Base-by-base conservation (phyloP, 2,113 vertebrate genomes). In the Hemiprocne comata region DNA sequence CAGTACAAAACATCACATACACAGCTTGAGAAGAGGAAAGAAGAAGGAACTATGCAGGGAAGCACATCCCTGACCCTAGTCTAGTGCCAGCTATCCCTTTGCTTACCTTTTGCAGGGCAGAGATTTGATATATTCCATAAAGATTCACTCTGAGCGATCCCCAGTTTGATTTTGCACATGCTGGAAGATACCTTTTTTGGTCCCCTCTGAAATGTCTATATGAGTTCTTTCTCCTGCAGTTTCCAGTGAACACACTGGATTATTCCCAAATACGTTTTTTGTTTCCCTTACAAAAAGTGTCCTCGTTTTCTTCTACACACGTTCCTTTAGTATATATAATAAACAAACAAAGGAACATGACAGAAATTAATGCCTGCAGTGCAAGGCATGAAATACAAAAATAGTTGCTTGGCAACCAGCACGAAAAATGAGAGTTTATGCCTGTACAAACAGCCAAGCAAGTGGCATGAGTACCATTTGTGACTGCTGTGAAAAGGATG, bases 341-440 rank as follows among this genome's bases (percentile, higher is more conserved):
- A 96, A 97, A 93, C 87, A 95, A 96, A 95, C n/a, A 88, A 75
- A 93, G 65, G 51, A 93, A 92, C 76, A 88, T 54, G 85, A 93
- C 73, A 86, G 53, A 95, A 96, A 97, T 96, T 91, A 96, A 96
- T 92, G 90, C 57, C 82, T 74, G 79, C 50, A 88, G 79, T 93
- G 64, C 65, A 81, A 96, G 53, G 54, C 57, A 90, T 61, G 50
- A 92, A 96, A 93, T 87, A 90, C 69, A 95, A 96, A 92, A 94
- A 95, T 67, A 96, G 96, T 97, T 97, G 95, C 96, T 90, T 94
- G 92, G 96, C 95, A 97, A 96, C 96, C 48, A 64, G 85, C 64
- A 93, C 36, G 38, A 96, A 79, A 94, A 92, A 96, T 78, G 69
- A 65, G 55, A 86, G 82, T 86, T 90, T 90, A 84, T 60, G 90